Conservation (phyloP, 2,888 invertebrate genomes). For the Eremobia ochroleuca region DNA sequence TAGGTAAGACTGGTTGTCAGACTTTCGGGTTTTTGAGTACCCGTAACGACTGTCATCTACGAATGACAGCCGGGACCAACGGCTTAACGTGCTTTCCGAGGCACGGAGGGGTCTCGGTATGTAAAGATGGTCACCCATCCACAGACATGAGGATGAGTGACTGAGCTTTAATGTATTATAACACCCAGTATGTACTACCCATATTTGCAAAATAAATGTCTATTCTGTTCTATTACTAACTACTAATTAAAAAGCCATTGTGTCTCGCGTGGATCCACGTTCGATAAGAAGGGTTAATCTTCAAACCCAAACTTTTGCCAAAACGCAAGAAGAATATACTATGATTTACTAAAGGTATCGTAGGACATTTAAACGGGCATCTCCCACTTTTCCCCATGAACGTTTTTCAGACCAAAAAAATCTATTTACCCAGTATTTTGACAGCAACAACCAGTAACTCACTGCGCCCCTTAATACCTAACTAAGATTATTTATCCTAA, state of each 20-base stretch:
- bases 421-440: conserved; percentile 57
- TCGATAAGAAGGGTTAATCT: not conserved
- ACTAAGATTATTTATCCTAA: conserved; percentile 83
- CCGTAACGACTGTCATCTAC: too few species aligned
- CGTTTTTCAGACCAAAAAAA: conserved; percentile 39
- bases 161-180: too few species aligned
- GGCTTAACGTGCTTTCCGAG: too few species aligned
- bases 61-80: too few species aligned
- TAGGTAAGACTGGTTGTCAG: too few species aligned
- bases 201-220: not conserved
- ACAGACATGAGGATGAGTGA: too few species aligned
- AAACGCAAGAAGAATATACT: not conserved
- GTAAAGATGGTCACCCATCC: too few species aligned
- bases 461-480: conserved; percentile 74
- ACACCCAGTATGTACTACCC: not conserved
- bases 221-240: not conserved
- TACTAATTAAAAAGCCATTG: not conserved
- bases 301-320: not conserved
- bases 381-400: too few species aligned
- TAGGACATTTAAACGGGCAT: not conserved
- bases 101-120: too few species aligned
- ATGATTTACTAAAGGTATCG: not conserved
- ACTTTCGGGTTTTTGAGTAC: too few species aligned
- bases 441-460: conserved; percentile 69
- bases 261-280: not conserved